phyloP scores from a whole-genome alignment of 2,888 invertebrate species.

The Athetis lepigone region DNA sequence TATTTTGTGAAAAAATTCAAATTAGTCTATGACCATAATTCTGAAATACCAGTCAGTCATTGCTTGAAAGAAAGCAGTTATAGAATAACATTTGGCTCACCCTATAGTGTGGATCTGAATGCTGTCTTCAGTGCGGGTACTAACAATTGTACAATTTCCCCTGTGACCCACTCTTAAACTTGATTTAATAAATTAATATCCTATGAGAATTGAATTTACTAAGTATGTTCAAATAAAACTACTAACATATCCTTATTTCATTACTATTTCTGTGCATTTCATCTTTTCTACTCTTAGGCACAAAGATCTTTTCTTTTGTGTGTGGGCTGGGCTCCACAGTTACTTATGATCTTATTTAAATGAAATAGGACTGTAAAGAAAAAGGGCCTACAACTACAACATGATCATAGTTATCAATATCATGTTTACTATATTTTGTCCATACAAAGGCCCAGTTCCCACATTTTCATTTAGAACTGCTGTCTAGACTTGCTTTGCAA shows the following conservation, averaged over 20 bases:
- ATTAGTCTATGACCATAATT: no score
- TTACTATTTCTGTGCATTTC: neutral
- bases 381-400: neutral
- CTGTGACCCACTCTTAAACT: neutral
- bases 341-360: no score
- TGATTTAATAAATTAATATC: no score
- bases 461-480: constrained; percentile 12
- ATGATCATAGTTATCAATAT: neutral
- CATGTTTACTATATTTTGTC: constrained; percentile 16
- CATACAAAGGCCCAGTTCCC: no score
- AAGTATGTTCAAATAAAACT: neutral
- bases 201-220: no score
- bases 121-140: constrained; percentile 16
- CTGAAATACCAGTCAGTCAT: no score
- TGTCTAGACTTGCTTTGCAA: neutral
- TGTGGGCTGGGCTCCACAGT: no score
- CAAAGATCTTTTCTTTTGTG: no score
- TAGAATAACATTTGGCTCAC: constrained; percentile 36
- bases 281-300: neutral
- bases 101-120: constrained; percentile 25
- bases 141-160: neutral
- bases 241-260: neutral
- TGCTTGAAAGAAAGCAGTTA: neutral
- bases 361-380: no score
- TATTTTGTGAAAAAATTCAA: no score